A percentile compares a stretch with the other conserved stretches of the same genome.
These are phyloP conservation scores for Steinernema scapterisci DNA, from an alignment of 2,888 invertebrate species.

Conservation along the genomic window DNA sequence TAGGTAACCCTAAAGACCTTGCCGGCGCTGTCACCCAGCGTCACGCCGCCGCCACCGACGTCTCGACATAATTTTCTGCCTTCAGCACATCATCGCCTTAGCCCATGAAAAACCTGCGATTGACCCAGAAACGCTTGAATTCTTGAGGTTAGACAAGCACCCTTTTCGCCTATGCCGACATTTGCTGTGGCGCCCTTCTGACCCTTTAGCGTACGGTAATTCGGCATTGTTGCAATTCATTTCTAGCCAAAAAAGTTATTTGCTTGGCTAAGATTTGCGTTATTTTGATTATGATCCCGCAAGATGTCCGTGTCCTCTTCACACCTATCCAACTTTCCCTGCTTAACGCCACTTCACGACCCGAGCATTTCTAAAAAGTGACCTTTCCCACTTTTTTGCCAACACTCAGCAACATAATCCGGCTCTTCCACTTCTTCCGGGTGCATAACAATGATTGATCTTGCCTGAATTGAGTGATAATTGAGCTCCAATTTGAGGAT, in stretches of 20 bases:
- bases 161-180: neutral
- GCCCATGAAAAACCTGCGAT: neutral
- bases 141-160: neutral
- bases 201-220: conserved; percentile 2
- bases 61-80: neutral
- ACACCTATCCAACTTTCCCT: too few relatives aligned
- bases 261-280: too few relatives aligned
- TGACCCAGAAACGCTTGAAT: conserved; percentile 1
- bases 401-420: too few relatives aligned
- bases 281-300: too few relatives aligned
- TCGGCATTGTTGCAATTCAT: neutral
- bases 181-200: neutral
- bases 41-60: neutral
- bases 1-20: too few relatives aligned
- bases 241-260: too few relatives aligned
- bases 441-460: neutral
- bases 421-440: too few relatives aligned
- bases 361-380: too few relatives aligned
- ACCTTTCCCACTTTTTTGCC: too few relatives aligned
- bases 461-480: neutral
- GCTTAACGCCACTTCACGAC: too few relatives aligned
- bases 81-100: conserved; percentile 18
- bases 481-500: neutral
- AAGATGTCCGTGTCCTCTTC: too few relatives aligned
- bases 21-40: too few relatives aligned